Conservation (phyloP, 1,140 invertebrate species). For the Eurosta solidaginis region DNA sequence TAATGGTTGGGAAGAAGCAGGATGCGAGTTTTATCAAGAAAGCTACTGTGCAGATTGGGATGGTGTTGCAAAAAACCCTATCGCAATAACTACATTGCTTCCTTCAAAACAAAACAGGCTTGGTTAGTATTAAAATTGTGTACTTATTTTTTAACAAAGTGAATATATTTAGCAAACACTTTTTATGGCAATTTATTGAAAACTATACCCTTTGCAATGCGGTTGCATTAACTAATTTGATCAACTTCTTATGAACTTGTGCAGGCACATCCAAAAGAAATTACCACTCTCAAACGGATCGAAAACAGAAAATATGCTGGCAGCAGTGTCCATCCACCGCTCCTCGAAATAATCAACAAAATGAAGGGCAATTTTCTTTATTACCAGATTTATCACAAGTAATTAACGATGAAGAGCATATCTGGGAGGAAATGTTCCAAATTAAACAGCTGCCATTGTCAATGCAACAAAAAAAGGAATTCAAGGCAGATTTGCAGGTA, state of each 20-base stretch:
- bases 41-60: slow-evolving; percentile 76
- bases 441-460: slow-evolving; percentile 81
- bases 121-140: slow-evolving; percentile 58
- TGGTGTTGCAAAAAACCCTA: slow-evolving; percentile 71
- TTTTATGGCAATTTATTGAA: background rate
- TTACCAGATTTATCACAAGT: slow-evolving; percentile 78
- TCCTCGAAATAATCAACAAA: slow-evolving; percentile 67
- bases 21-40: slow-evolving; percentile 84
- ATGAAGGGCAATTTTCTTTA: slow-evolving; percentile 75
- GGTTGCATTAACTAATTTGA: background rate
- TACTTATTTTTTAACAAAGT: background rate
- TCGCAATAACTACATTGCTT: slow-evolving; percentile 73
- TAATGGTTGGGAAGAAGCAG: slow-evolving; percentile 79
- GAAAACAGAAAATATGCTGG: slow-evolving; percentile 59
- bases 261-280: background rate
- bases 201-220: background rate
- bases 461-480: slow-evolving; percentile 79
- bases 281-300: slow-evolving; percentile 58
- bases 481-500: slow-evolving; percentile 79
- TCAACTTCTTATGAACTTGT: background rate
- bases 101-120: slow-evolving; percentile 77
- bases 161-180: background rate
- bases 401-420: slow-evolving; percentile 79
- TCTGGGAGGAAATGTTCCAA: slow-evolving; percentile 85
- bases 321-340: slow-evolving; percentile 65